Evolutionary conservation across 2,797 vertebrate genomes (phyloP), one percentile per base, ranked within the genome.

Genomic region (Melanotaenia maccullochi): DNA sequence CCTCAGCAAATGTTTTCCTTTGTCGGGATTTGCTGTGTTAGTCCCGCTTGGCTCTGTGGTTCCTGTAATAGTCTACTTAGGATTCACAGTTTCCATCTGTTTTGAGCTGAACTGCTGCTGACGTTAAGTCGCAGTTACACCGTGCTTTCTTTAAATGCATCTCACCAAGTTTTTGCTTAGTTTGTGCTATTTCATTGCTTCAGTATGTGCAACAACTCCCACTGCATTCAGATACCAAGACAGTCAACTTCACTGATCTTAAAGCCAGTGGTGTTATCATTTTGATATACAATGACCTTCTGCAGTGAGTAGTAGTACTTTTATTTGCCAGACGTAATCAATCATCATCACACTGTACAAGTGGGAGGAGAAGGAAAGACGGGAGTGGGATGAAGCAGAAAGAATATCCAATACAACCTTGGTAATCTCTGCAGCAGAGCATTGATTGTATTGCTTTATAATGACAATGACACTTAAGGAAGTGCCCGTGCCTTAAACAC

Each of bases 281-380:
- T 80, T 76, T 81, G 67, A 79, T 87, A 80, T 75, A 71, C 67
- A 76, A 47, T 85, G 87, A 90, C 88, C 87, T 91, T 91, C 85
- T 47, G 51, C 60, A 81, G 62, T 59, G 67, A 62, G 20, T 33
- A 65, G 54, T 57, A 49, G 12, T 24, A 25, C 12, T 52, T 52
- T 52, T 42, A 64, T 79, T 72, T 60, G n/a, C 73, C 70, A 74
- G 75, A 58, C 68, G 40, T 71, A 76, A 90, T 89, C 81, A 68
- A 68, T 79, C 84, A 82, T 78, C 66, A 83, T 88, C 81, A 85
- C 79, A 33, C 40, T 1, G 58, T 66, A 33, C 59, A 67, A 66
- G 1, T 57, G 52, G 14, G 42, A 55, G 36, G 25, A 56, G 65
- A 71, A n/a, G 9, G 20, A 55, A 28, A 52, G 51, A 14, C 51